phyloP scores from a whole-genome alignment of 2,113 vertebrate genomes.

The Fukomys damarensis region DNA sequence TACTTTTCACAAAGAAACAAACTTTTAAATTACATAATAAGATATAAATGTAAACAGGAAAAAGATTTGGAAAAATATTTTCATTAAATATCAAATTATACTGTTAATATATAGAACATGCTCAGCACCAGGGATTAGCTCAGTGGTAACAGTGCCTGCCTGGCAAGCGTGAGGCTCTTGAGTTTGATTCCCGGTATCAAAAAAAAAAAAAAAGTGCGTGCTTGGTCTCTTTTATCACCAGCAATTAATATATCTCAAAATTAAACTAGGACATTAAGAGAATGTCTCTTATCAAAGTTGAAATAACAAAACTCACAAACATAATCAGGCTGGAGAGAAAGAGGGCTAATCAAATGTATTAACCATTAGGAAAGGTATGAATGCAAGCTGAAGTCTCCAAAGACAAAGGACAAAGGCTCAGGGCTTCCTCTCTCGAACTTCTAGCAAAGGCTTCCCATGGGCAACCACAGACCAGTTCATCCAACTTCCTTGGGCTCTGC shows the following conservation, averaged over 20 bases:
- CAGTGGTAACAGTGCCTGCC: too few relatives aligned
- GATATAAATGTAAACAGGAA: conserved; percentile 18
- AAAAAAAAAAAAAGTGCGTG: not conserved
- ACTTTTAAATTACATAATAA: not conserved
- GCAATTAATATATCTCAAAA: not conserved
- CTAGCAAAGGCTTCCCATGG: not conserved
- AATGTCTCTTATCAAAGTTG: not conserved
- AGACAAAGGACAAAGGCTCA: not conserved
- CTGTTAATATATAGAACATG: not conserved
- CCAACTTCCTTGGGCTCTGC: not conserved
- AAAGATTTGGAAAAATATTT: conserved; percentile 5
- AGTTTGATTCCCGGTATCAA: too few relatives aligned
- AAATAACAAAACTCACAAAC: not conserved
- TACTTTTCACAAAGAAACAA: conserved; percentile 45
- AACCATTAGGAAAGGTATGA: not conserved
- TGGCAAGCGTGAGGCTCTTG: too few relatives aligned
- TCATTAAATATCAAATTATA: conserved; percentile 12
- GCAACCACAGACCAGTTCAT: not conserved
- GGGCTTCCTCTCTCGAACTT: not conserved
- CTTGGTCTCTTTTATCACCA: not conserved
- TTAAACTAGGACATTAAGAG: conserved; percentile 25
- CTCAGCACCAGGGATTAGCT: too few relatives aligned
- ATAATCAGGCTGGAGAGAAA: conserved; percentile 22
- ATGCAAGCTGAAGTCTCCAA: not conserved
- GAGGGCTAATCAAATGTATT: not conserved